Evolutionary conservation across 2,888 invertebrate genomes (phyloP), one percentile per base, ranked within the genome.

Genomic region (Drosophila mercatorum): DNA sequence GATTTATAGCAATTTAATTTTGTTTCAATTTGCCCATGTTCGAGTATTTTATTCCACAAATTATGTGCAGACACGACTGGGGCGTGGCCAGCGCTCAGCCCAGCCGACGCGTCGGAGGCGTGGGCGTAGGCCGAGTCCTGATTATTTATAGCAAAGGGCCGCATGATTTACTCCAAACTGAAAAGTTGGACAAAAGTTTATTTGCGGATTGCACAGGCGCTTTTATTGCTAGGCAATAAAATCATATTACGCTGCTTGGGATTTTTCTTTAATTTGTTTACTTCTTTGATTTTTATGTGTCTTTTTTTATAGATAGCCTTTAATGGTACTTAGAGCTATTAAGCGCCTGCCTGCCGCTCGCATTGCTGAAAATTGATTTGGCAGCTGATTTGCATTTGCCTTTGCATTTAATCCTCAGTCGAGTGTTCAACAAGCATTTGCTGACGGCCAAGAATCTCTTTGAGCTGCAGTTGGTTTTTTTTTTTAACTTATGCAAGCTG

Each of bases 1-100:
- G 84, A 84, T 84, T 89, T 84, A 84, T 89, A 71, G 84, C 88
- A 84, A 84, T 84, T 84, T 84, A 84, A 84, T 84, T 84, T 89
- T 84, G 81, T 87, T 84, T 89, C 83, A 87, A 84, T 84, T 84
- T 83, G 82, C 62, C 70, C 70, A 71, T 83, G 71, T 75, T 68
- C 75, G 66, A 83, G 83, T 86, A 71, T 83, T 83, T 83, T 81
- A 83, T 86, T 86, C 80, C 88, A 78, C 89, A 84, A 87, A 84
- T 89, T 89, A 89, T 83, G 88, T 87, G 89, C 78, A 73, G 84
- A 89, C 89, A 87, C 88, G 81, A 81, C 72, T 68, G 73, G 66
- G 89, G 84, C 88, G 89, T 84, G 89, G 78, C 68, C 34, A 31
- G 58, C 55, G 60, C 38, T 65, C 63, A 65, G 68, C 69, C 22